Evolutionary conservation across 2,797 vertebrate species (phyloP).

Genomic region (Melanotaenia parkinsoni): DNA sequence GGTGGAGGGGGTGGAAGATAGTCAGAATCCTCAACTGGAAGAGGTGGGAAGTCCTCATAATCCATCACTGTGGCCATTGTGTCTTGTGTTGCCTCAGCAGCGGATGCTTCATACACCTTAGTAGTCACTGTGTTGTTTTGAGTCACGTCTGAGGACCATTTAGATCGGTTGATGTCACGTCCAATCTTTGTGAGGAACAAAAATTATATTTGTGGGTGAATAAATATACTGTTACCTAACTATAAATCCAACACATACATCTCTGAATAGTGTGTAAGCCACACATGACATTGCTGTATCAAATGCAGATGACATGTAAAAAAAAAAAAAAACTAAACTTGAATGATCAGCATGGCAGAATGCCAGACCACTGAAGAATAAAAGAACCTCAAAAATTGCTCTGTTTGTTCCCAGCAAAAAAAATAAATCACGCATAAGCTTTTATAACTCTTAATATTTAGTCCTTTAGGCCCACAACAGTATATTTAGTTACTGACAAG

Average conservation of each 20-base stretch:
- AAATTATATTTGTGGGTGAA: slow-evolving; percentile 64
- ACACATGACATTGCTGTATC: slow-evolving; percentile 6
- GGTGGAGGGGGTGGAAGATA: slow-evolving; percentile 85
- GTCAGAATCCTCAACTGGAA: slow-evolving; percentile 82
- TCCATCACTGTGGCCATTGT: slow-evolving; percentile 57
- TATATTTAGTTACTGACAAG: background rate
- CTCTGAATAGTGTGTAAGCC: slow-evolving; percentile 1
- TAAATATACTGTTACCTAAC: background rate
- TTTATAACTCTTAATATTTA: slow-evolving; percentile 2
- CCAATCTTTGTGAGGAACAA: slow-evolving; percentile 87
- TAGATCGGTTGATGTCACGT: slow-evolving; percentile 84
- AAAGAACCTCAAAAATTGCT: slow-evolving; percentile 11
- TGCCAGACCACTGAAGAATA: background rate
- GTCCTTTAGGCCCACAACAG: background rate
- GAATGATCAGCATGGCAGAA: slow-evolving; percentile 3
- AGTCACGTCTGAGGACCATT: slow-evolving; percentile 81
- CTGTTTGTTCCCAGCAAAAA: slow-evolving; percentile 6
- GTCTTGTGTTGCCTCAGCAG: slow-evolving; percentile 57
- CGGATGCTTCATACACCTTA: slow-evolving; percentile 69
- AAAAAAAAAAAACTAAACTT: slow-evolving; percentile 8
- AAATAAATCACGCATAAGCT: background rate
- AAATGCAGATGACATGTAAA: slow-evolving; percentile 1
- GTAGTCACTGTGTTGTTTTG: slow-evolving; percentile 73
- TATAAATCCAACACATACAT: slow-evolving; percentile 8
- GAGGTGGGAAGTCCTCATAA: slow-evolving; percentile 83